Evolutionary conservation across 1,140 invertebrate genomes (phyloP), one percentile per base, ranked within the genome.

Genomic region (Brachionus rotundiformis): DNA sequence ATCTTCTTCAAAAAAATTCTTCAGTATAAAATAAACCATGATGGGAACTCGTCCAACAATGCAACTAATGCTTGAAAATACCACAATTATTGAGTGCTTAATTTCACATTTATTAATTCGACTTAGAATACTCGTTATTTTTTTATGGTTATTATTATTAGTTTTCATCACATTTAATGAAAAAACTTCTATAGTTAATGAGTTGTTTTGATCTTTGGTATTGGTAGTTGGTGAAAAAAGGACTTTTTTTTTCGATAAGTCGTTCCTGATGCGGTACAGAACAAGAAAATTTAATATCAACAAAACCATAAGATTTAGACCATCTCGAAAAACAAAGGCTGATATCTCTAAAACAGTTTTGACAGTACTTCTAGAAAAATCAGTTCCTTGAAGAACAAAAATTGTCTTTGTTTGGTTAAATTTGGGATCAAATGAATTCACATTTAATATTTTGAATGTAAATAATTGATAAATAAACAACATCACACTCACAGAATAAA

Each of bases 21-120:
- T 73, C 13, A 73, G 7, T 31, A 73, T 23, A 73, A 73, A 73
- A 73, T 25, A 73, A 25, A 73, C 13, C 19, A 73, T 25, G 8
- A 73, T 73, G 3, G 68, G 68, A 44, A 73, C 25, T 25, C 68
- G 23, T 8, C 68, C 68, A 44, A 73, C 11, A 25, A 25, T 6
- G 36, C 19, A 73, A 25, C 25, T 73, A 13, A 73, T 27, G 36
- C 68, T 44, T 13, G 68, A 41, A 19, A 44, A 27, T n/a, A 73
- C 10, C 0, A 73, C 39, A 39, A 73, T 73, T 44, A 73, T 44
- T 19, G 39, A 25, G 13, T 73, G 68, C 29, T 44, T 73, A 27
- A 25, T 41, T 73, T 44, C 3, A 47, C 19, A 44, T 1, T 44
- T 73, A 16, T 73, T 41, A 11, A 73, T 73, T 25, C 68, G 39